Evolutionary conservation across 2,113 vertebrate genomes (phyloP), one percentile per base, ranked within the genome.

Genomic region (Pterophyllum scalare): DNA sequence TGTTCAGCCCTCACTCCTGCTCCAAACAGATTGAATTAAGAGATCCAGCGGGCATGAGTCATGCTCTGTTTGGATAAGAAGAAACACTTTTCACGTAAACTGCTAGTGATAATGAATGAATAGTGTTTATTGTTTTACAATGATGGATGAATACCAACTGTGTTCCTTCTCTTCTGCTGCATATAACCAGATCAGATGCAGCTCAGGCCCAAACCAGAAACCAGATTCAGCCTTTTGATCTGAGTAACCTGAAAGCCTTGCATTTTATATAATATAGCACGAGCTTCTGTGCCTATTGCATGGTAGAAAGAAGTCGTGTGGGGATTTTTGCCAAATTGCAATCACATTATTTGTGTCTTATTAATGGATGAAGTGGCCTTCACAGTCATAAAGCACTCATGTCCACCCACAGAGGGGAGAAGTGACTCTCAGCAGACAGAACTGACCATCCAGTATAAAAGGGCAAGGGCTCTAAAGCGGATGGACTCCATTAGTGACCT

Each of bases 401-500:
- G 75, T 87, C 64, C 81, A 78, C 67, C 31, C 60, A 40, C 40
- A 33, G 65, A 76, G 62, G 40, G 83, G 35, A 75, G 65, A 75
- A 79, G 56, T 52, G 80, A 75, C 77, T 38, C 82, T 52, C 58
- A 60, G 84, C 2, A 43, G 78, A 64, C 33, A n/a, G 56, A 74
- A 9, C 79, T 85, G 84, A 90, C 79, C 89, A 87, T 57, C 60
- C 75, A 13, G 33, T 82, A 75, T 17, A 13, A 80, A 60, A 61
- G 77, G 15, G 59, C 40, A 11, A 26, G 60, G 65, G 35, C 84
- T 81, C 79, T 81, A 58, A 87, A 91, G 87, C 10, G 46, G 46
- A 91, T 70, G 77, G 59, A 80, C 67, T 90, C 90, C 90, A 92
- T 91, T 93, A 92, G 85, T 0, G n/a, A 38, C 65, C 80, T 80